Conservation (phyloP, 2,797 vertebrate genomes). For the Sphaeramia orbicularis region DNA sequence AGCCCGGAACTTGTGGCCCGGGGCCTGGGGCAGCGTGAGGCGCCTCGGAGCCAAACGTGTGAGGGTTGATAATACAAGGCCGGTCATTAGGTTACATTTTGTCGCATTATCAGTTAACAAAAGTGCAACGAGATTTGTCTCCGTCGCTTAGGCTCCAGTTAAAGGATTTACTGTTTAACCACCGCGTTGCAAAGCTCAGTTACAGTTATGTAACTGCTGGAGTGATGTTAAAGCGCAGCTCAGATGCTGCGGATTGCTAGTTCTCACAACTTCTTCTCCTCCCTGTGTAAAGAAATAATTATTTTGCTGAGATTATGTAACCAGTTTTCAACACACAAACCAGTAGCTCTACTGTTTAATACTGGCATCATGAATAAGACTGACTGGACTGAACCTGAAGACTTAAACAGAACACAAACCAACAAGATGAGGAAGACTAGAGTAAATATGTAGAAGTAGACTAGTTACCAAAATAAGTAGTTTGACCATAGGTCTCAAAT, state of each 20-base stretch:
- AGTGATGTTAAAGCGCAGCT: conserved; percentile 17
- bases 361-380: not conserved
- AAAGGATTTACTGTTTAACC: conserved; percentile 19
- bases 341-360: not conserved
- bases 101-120: conserved; percentile 21
- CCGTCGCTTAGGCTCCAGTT: not conserved
- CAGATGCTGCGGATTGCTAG: conserved; percentile 8
- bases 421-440: not conserved
- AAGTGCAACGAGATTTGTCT: not conserved
- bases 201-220: conserved; percentile 48
- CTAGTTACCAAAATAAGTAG: not conserved
- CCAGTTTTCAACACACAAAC: not conserved
- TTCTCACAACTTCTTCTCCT: not conserved
- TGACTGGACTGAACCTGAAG: not conserved
- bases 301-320: conserved; percentile 23
- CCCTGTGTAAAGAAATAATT: not conserved
- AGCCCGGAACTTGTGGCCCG: not conserved
- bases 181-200: conserved; percentile 30
- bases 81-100: conserved; percentile 35
- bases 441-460: conserved; percentile 7
- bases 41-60: conserved; percentile 21
- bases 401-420: not conserved
- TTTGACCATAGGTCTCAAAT: not conserved
- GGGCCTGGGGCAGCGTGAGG: conserved; percentile 16
- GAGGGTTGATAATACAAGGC: conserved; percentile 10